phyloP scores from a whole-genome alignment of 1,140 invertebrate species.

The Solenopsis invicta region DNA sequence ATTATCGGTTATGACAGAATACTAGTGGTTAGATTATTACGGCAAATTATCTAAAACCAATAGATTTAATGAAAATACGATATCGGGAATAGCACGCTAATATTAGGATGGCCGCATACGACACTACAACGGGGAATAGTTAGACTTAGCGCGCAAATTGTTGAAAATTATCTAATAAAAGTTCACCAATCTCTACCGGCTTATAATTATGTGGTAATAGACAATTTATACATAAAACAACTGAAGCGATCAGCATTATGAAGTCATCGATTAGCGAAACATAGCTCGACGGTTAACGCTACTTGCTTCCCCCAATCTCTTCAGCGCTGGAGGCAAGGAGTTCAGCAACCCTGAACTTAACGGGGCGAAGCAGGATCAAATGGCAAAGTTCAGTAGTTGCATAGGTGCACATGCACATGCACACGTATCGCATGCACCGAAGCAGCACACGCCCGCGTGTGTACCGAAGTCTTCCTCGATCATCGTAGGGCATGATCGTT shows the following conservation, averaged over 20 bases:
- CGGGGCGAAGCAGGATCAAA: constrained; percentile 54
- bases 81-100: not conserved
- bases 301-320: constrained; percentile 26
- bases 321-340: constrained; percentile 33
- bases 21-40: not conserved
- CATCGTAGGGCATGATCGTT: constrained; percentile 59
- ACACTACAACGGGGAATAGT: not conserved
- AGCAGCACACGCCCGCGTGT: constrained; percentile 9
- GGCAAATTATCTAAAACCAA: constrained; percentile 3
- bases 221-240: constrained; percentile 3
- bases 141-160: not conserved
- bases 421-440: not conserved
- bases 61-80: not conserved
- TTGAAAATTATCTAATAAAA: constrained; percentile 15
- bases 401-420: constrained; percentile 16
- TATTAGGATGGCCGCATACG: not conserved
- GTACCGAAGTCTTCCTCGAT: constrained; percentile 36
- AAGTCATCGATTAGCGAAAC: constrained; percentile 41
- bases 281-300: constrained; percentile 24
- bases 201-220: constrained; percentile 30
- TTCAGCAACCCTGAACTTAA: constrained; percentile 60
- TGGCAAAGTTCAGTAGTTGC: constrained; percentile 56
- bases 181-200: not conserved
- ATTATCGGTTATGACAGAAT: constrained; percentile 9
- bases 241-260: not conserved